A percentile compares a stretch with the other conserved stretches of the same genome.
Evolutionary conservation across 1,140 invertebrate species (phyloP).

Genomic region (Zaprionus inermis): DNA sequence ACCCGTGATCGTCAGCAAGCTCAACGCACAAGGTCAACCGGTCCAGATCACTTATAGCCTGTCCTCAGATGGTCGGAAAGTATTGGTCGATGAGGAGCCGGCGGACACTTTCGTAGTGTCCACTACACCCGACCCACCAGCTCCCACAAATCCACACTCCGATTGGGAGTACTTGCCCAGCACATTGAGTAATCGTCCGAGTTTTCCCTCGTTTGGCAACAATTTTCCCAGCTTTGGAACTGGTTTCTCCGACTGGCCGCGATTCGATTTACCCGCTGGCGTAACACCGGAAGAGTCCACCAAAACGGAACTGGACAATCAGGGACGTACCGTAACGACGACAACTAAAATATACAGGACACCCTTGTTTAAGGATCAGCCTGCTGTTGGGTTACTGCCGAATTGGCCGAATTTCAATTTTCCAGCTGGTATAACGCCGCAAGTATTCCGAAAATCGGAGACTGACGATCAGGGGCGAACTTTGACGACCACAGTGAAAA

Average conservation of each 20-base stretch:
- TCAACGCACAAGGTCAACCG: constrained; percentile 21
- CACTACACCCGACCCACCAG: neutral
- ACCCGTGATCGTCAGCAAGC: constrained; percentile 49
- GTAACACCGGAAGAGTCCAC: constrained; percentile 44
- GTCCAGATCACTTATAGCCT: constrained; percentile 42
- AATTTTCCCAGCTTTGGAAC: constrained; percentile 28
- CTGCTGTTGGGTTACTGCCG: neutral
- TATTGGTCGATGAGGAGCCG: neutral
- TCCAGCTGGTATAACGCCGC: constrained; percentile 17
- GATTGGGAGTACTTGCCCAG: constrained; percentile 55
- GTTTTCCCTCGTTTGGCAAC: neutral
- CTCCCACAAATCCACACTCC: constrained; percentile 34
- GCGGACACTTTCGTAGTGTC: constrained; percentile 3
- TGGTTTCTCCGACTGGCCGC: constrained; percentile 19
- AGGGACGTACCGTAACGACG: constrained; percentile 52
- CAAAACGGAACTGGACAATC: constrained; percentile 53
- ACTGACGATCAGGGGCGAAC: constrained; percentile 35
- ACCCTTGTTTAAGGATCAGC: neutral
- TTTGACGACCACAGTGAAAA: constrained; percentile 21
- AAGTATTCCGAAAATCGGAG: constrained; percentile 26
- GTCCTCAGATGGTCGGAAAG: constrained; percentile 23
- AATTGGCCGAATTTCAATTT: constrained; percentile 28
- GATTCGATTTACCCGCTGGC: constrained; percentile 44
- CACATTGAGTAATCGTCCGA: neutral
- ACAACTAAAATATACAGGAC: constrained; percentile 34